Evolutionary conservation across 2,888 invertebrate genomes (phyloP).

Genomic region (Eupithecia centaureata): DNA sequence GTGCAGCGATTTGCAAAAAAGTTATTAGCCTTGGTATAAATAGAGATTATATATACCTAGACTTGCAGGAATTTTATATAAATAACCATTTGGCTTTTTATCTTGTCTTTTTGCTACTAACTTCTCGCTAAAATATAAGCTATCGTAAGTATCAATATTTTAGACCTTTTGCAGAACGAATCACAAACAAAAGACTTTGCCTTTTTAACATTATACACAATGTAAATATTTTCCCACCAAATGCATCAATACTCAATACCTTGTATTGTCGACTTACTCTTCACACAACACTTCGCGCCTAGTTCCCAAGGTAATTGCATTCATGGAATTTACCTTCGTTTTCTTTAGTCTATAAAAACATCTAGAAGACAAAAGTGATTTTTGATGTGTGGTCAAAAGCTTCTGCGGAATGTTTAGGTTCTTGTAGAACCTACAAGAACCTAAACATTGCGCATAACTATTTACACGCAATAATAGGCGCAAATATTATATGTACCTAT

Average conservation of each 20-base stretch:
- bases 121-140: no score
- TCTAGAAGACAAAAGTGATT: no score
- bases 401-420: not conserved
- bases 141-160: not conserved
- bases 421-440: not conserved
- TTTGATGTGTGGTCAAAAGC: not conserved
- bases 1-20: not conserved
- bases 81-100: no score
- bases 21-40: no score
- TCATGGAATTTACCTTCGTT: not conserved
- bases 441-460: no score
- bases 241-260: slow-evolving; percentile 5
- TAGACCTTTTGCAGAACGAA: not conserved
- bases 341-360: not conserved
- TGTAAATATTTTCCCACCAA: not conserved
- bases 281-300: not conserved
- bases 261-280: not conserved
- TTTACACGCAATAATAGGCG: not conserved
- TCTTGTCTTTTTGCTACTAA: no score
- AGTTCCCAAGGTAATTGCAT: slow-evolving; percentile 1
- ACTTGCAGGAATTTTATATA: not conserved
- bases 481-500: no score
- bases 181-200: not conserved
- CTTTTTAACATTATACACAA: not conserved
- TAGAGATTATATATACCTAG: no score